These are phyloP conservation scores for Epizoanthus fatuus DNA, from an alignment of 92 coral and sea anemone genomes.

Conservation along the genomic window DNA sequence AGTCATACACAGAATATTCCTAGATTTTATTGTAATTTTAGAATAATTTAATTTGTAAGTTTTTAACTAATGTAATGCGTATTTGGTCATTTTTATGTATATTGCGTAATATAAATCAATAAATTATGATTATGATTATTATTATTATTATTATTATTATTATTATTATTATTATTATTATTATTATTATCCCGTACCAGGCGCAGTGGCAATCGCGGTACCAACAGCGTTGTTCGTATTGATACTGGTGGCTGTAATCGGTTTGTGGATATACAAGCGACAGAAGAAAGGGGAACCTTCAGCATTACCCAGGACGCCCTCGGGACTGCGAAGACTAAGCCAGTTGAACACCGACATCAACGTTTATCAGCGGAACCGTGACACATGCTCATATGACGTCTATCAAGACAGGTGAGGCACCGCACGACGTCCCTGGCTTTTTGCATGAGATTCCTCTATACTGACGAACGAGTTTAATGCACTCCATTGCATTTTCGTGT, in stretches of 20 bases:
- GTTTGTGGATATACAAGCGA: conserved; percentile 28
- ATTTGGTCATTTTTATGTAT: too few relatives aligned
- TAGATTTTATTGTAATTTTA: too few relatives aligned
- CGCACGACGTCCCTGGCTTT: background rate
- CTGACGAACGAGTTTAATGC: too few relatives aligned
- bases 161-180: too few relatives aligned
- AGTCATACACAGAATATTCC: too few relatives aligned
- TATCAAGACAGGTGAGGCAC: conserved; percentile 48
- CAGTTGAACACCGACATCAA: conserved; percentile 35
- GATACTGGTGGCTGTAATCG: conserved; percentile 31
- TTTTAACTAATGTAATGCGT: too few relatives aligned
- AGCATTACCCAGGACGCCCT: conserved; percentile 39
- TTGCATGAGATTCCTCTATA: background rate
- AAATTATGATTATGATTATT: too few relatives aligned
- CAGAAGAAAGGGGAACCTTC: conserved; percentile 21
- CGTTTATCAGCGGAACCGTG: conserved; percentile 58
- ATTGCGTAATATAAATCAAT: too few relatives aligned
- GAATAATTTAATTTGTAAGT: too few relatives aligned
- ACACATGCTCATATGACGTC: conserved; percentile 34
- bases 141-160: too few relatives aligned
- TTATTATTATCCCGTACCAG: too few relatives aligned
- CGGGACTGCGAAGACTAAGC: conserved; percentile 64
- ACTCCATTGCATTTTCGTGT: too few relatives aligned
- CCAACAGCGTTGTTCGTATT: conserved; percentile 61
- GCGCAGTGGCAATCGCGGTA: conserved; percentile 60